phyloP scores from a whole-genome alignment of 1,140 invertebrate species.

The Brachionus angularis region DNA sequence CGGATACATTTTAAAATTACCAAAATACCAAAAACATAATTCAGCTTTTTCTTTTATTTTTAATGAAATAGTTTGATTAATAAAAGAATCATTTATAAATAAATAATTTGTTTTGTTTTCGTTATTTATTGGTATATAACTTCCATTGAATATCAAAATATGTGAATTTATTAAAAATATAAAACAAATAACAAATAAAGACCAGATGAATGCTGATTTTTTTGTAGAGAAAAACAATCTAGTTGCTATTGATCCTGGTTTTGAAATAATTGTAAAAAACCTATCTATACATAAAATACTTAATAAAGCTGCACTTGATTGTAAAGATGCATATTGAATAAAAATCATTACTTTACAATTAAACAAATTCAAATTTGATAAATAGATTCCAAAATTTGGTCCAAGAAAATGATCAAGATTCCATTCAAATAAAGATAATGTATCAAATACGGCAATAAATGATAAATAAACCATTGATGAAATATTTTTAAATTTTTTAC shows the following conservation, averaged over 20 bases:
- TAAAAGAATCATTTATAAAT: too few relatives aligned
- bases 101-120: neutral
- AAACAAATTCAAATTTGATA: neutral
- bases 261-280: neutral
- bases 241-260: neutral
- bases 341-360: neutral
- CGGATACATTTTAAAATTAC: neutral
- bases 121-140: neutral
- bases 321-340: neutral
- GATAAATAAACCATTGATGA: neutral
- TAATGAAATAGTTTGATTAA: neutral
- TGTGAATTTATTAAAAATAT: neutral
- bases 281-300: neutral
- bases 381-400: neutral
- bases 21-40: neutral
- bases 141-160: neutral
- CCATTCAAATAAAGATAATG: neutral
- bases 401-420: neutral
- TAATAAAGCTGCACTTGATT: neutral
- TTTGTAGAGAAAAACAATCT: neutral
- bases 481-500: neutral
- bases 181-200: neutral
- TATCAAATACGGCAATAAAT: neutral
- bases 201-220: neutral
- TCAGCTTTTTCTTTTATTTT: neutral